Evolutionary conservation across 2,113 vertebrate genomes (phyloP).

Genomic region (Ceyx melanurus): DNA sequence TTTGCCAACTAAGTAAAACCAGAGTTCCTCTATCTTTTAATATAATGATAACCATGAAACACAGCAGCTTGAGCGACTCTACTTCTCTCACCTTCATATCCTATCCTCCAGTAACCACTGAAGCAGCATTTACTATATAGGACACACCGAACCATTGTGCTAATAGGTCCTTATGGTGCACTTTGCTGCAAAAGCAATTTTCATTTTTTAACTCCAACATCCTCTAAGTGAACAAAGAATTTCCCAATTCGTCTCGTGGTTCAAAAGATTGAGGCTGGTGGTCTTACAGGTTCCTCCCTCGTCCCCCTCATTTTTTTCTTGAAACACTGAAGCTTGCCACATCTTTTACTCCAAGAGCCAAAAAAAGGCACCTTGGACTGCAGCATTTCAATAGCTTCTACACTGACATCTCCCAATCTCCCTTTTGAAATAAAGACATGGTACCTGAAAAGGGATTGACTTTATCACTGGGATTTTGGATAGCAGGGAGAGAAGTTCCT

Average conservation of each 20-base stretch:
- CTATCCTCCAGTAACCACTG: conserved; percentile 42
- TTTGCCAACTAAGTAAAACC: conserved; percentile 38
- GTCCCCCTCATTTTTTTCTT: not conserved
- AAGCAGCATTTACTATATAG: conserved; percentile 50
- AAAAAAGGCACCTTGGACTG: not conserved
- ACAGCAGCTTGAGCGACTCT: not conserved
- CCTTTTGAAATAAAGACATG: not conserved
- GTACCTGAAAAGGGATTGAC: not conserved
- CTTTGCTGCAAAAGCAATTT: conserved; percentile 67
- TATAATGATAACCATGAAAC: not conserved
- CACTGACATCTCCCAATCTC: not conserved
- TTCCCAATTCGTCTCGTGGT: not conserved
- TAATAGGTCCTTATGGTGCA: conserved; percentile 56
- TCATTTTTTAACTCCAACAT: conserved; percentile 61
- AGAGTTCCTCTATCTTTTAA: not conserved
- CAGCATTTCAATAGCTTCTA: not conserved
- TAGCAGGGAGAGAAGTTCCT: not conserved
- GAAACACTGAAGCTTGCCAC: not conserved
- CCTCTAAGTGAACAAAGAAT: conserved; percentile 12
- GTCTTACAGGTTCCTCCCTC: not conserved
- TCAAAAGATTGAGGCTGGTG: not conserved
- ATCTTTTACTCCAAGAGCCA: not conserved
- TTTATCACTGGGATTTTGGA: not conserved
- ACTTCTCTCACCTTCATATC: conserved; percentile 55
- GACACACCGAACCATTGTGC: conserved; percentile 33